These are phyloP conservation scores for Fregetta grallaria DNA, from an alignment of 2,113 vertebrate genomes.

Conservation along the genomic window DNA sequence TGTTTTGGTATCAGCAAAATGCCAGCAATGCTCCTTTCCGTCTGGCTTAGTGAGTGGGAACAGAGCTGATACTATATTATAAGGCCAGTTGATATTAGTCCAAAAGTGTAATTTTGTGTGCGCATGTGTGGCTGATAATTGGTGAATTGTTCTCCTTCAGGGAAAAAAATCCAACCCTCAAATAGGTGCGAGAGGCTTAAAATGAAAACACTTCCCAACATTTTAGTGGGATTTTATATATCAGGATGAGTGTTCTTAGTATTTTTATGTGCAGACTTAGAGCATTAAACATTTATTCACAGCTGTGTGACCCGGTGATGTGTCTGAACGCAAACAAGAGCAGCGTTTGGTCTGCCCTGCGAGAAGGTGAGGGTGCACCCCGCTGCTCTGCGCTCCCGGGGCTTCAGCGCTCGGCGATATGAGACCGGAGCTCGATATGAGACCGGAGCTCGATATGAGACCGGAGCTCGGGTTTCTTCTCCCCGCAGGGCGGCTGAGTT, in stretches of 20 bases:
- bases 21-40: neutral
- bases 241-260: neutral
- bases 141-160: neutral
- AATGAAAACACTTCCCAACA: neutral
- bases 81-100: neutral
- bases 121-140: neutral
- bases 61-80: neutral
- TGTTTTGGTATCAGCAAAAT: constrained; percentile 10
- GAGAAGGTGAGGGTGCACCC: neutral
- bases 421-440: neutral
- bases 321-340: neutral
- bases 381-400: neutral
- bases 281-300: accelerated
- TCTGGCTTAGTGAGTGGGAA: neutral
- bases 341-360: neutral
- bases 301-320: neutral
- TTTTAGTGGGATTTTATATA: accelerated
- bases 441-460: neutral
- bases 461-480: neutral
- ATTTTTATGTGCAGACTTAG: neutral
- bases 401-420: no score
- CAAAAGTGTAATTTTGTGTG: neutral
- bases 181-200: neutral
- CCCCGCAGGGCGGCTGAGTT: no score
- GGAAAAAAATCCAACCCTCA: neutral